Evolutionary conservation across 2,797 vertebrate genomes (phyloP), one percentile per base, ranked within the genome.

Genomic region (Pelodytes ibericus): DNA sequence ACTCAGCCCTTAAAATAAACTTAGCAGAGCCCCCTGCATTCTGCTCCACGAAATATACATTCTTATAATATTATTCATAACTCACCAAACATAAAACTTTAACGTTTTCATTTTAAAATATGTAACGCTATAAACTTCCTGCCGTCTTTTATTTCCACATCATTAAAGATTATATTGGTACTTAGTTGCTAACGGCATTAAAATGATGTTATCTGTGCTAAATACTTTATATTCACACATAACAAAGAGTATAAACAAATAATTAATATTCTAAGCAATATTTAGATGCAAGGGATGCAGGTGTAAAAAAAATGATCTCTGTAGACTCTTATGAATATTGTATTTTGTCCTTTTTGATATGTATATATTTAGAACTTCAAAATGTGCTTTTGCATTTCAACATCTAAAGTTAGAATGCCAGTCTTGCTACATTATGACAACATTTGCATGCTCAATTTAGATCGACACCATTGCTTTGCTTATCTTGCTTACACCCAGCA

Each of bases 141-240:
- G 33, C 66, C 5, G 59, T 74, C 59, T 69, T 67, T 70, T 76
- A 71, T 64, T 70, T 76, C 74, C 66, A 57, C 31, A 71, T 76
- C 74, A 76, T 76, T 70, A 76, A 76, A 71, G 59, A 71, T 76
- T 76, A 70, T 70, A 76, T 76, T 76, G 74, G 66, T 76, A 30
- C 74, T 76, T 76, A 76, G 74, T 76, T 71, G 74, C 59, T 41
- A 44, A 41, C 70, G 74, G 60, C 67, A 76, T 76, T 57, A 71
- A 76, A 76, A 71, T 63, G 3, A 63, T 70, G 59, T 71, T 70
- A 57, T 71, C 67, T 30, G 59, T 64, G 57, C 47, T 76, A 76
- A 76, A 76, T 70, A 71, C 66, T 76, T 76, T 63, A 76, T 63
- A 76, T 41, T 57, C 66, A 31, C 30, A 8, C 67, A 76, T 70